Evolutionary conservation across 53 echinoderm and acorn worm genomes (phyloP).

Genomic region (Holothuria scabra): DNA sequence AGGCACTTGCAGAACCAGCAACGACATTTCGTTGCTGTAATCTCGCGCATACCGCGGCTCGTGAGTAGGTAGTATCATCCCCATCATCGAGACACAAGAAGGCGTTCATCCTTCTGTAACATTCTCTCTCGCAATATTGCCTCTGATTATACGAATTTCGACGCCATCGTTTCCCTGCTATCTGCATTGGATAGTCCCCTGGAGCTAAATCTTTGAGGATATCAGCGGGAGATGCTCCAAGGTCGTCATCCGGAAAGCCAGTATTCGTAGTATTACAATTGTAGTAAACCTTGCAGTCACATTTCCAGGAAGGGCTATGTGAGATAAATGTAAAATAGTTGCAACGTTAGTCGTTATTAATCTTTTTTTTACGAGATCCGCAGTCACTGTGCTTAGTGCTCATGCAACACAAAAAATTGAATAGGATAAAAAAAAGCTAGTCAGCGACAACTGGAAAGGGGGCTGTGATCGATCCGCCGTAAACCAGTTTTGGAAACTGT

Average conservation of each 20-base stretch:
- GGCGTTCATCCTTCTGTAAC: constrained; percentile 20
- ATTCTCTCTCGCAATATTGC: no score
- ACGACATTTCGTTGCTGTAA: not conserved
- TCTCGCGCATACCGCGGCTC: not conserved
- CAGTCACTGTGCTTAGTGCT: no score
- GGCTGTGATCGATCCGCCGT: no score
- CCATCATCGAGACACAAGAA: constrained; percentile 27
- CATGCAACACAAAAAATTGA: no score
- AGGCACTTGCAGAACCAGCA: no score
- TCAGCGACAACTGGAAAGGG: no score
- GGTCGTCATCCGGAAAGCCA: constrained; percentile 4
- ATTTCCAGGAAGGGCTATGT: no score
- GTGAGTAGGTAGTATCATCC: not conserved
- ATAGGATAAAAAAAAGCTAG: no score
- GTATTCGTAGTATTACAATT: not conserved
- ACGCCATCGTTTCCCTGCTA: constrained; percentile 15
- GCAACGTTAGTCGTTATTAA: no score
- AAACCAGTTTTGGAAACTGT: no score
- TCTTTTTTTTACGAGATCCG: no score
- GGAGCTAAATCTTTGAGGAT: constrained; percentile 17
- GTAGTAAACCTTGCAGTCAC: not conserved
- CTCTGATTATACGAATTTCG: not conserved
- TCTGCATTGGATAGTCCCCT: not conserved
- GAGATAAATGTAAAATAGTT: no score
- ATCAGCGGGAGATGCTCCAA: not conserved